phyloP scores from a whole-genome alignment of 2,797 vertebrate species.

The Tokudaia tokunoshimensis region DNA sequence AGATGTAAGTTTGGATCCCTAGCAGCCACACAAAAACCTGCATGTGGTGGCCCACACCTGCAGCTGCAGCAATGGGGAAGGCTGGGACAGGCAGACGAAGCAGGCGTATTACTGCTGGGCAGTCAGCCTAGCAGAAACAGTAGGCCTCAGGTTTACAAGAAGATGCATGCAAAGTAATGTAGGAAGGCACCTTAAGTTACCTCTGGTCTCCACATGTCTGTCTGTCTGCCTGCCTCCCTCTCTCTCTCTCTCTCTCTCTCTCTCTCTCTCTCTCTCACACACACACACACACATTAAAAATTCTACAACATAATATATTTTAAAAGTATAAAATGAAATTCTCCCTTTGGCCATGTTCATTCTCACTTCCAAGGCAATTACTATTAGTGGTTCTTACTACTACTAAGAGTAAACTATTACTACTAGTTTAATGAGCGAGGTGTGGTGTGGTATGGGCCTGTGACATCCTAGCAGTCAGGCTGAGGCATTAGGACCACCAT shows the following conservation, averaged over 20 bases:
- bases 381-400: background rate
- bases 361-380: slow-evolving; percentile 33
- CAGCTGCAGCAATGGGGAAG: background rate
- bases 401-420: background rate
- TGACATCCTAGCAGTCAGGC: background rate
- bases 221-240: too few species aligned
- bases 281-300: background rate
- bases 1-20: background rate
- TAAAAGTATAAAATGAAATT: slow-evolving; percentile 50
- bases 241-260: too few species aligned
- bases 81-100: background rate
- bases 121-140: background rate
- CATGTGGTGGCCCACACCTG: background rate
- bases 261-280: too few species aligned
- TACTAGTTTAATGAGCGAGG: background rate
- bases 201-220: background rate
- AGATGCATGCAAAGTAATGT: too few species aligned
- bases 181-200: background rate
- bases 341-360: background rate
- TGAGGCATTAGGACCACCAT: background rate
- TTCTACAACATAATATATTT: slow-evolving; percentile 58
- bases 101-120: background rate
- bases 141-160: background rate
- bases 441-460: background rate
- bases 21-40: too few species aligned